Base-by-base conservation (phyloP, 2,888 invertebrate species). In the Polydrusus tereticollis region DNA sequence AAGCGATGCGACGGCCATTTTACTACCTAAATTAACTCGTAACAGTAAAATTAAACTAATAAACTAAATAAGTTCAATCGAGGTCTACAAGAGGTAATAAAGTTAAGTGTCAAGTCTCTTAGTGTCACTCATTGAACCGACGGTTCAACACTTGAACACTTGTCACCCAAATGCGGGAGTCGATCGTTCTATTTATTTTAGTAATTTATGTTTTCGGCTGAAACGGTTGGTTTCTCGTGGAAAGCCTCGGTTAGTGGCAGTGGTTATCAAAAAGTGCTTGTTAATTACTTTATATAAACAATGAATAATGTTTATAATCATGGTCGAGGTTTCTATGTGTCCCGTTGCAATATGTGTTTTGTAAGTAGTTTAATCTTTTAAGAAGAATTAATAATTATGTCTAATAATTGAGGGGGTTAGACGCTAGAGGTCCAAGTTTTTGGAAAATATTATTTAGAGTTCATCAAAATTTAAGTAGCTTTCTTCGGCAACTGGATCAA, bases 1-100 rank as follows among this genome's bases (percentile, higher is more conserved):
- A 58, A 45, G 14, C n/a, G n/a, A n/a, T n/a, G 67, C 59, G 45
- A 57, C 57, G n/a, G 69, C 69, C 62, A 62, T 59, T 65, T 66
- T 65, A 60, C 66, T 50, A 66, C 66, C 65, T 62, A 60, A 60
- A 52, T 52, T 23, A 55, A 20, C 63, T 45, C 33, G 47, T 63
- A 63, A 63, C 29, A 55, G 29, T 55, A 29, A 62, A 69, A 69
- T 69, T 69, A 69, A 69, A 69, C 64, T 69, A 69, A 69, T 69
- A 63, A 67, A 60, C 59, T 64, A 58, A 71, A 50, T 57, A 71
- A 71, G 67, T 67, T 72, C 63, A 72, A 72, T 47, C 60, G 59
- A 41, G 66, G 64, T 65, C 71, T 60, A 21, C 29, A 60, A 41
- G 63, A 55, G 65, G 59, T 55, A 71, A 58, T 65, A 71, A 63